Evolutionary conservation across 2,888 invertebrate species (phyloP), one percentile per base, ranked within the genome.

Genomic region (Synanthedon andrenaeformis): DNA sequence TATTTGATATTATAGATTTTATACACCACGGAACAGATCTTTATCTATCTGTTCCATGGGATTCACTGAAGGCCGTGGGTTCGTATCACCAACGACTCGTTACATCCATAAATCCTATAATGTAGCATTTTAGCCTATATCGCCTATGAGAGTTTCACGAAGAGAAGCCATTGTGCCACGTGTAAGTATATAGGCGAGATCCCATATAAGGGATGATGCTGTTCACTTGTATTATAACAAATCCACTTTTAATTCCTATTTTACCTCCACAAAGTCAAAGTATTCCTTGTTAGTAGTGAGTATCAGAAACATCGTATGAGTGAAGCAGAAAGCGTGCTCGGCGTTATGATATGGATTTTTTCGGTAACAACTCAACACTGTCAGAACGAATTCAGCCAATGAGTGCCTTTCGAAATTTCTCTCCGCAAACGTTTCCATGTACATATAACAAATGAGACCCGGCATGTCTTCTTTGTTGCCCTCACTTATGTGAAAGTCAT

Each of bases 301-400:
- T 41, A 91, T 88, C 56, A 89, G 70, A 59, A 79, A 91, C 89
- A 91, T 88, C 51, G 90, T 90, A 65, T 92, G 91, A 0, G 89
- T 85, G 53, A 91, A 91, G 53, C 86, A 88, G 69, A 91, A 91
- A 0, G 90, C 91, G 60, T 92, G 91, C 53, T 90, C 89, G 1
- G 89, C 89, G 67, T 91, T 91, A 62, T 91, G 91, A 62, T 91
- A 92, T 0, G 90, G 87, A 59, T 90, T 90, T 45, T 76, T 59
- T 3, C 90, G 73, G 62, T 91, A 91, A 56, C 79, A 76, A 13
- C 63, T 56, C 1, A 87, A 68, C 1, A 89, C 74, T 1, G 89
- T 85, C 11, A 91, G 70, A 0, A 89, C 73, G 63, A 90, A 91
- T 62, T 85, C 79, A 0, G 82, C 82, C 17, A 89, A 60, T 2